Evolutionary conservation across 2,113 vertebrate species (phyloP).

Genomic region (Pagrus major): DNA sequence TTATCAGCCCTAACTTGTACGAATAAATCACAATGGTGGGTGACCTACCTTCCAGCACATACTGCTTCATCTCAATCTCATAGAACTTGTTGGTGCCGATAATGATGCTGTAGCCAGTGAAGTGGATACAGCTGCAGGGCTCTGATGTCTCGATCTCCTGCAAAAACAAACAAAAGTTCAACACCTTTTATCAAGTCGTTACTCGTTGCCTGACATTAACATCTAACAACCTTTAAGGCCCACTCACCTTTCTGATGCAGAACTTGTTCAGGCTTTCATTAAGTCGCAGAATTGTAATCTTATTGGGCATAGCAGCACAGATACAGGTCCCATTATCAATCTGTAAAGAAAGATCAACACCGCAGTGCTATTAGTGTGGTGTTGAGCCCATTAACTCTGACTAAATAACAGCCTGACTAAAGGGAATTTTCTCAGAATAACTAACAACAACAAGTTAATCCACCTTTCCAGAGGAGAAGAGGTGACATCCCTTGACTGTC

Average conservation of each 20-base stretch:
- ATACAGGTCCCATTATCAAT: slow-evolving; percentile 95
- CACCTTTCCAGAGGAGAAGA: slow-evolving; percentile 97
- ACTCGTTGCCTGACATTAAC: neutral
- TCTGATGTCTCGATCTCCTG: slow-evolving; percentile 99
- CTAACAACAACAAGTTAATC: slow-evolving; percentile 1
- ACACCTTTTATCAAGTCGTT: neutral
- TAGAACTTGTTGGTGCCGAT: slow-evolving; percentile 99
- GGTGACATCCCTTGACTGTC: slow-evolving; percentile 96
- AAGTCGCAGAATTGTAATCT: slow-evolving; percentile 94
- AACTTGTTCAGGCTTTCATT: slow-evolving; percentile 97
- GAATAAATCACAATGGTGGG: neutral
- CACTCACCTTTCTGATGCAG: slow-evolving; percentile 95
- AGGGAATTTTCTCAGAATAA: slow-evolving; percentile 13
- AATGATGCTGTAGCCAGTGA: slow-evolving; percentile 97
- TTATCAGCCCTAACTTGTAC: no score
- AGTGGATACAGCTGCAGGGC: slow-evolving; percentile 98
- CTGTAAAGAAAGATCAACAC: slow-evolving; percentile 77
- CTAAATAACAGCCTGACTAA: slow-evolving; percentile 18
- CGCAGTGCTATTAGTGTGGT: slow-evolving; percentile 19
- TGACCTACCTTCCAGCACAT: slow-evolving; percentile 91
- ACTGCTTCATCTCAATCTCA: slow-evolving; percentile 99
- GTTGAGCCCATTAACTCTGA: slow-evolving; percentile 48
- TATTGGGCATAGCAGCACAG: slow-evolving; percentile 96
- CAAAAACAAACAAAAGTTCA: slow-evolving; percentile 40
- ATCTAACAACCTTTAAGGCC: neutral